Conservation (phyloP, 2,888 invertebrate species). For the Stenichneumon culpator region DNA sequence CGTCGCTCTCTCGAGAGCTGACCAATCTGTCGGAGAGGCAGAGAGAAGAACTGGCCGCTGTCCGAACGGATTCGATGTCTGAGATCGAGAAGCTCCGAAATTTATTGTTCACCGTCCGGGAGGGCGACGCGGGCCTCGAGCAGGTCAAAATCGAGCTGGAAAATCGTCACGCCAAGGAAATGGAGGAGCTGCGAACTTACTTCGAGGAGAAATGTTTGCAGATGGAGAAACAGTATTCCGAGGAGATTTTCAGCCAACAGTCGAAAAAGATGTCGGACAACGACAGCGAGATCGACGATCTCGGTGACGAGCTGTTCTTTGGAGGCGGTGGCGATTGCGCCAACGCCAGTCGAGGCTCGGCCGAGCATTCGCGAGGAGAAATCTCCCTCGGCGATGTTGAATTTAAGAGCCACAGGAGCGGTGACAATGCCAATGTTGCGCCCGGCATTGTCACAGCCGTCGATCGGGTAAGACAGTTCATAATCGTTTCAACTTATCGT, state of each 20-base stretch:
- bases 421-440: constrained; percentile 39
- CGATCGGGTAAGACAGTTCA: constrained; percentile 75
- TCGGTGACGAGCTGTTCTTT: constrained; percentile 84
- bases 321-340: constrained; percentile 77
- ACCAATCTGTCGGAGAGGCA: constrained; percentile 71
- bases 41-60: constrained; percentile 73
- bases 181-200: constrained; percentile 92
- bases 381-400: constrained; percentile 55
- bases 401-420: constrained; percentile 45
- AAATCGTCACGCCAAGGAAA: constrained; percentile 90
- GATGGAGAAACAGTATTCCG: constrained; percentile 92
- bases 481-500: neutral
- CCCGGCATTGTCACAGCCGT: constrained; percentile 63
- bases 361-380: constrained; percentile 68
- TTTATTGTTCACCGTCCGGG: constrained; percentile 87
- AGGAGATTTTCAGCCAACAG: constrained; percentile 90
- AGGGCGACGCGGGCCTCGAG: constrained; percentile 87
- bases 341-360: constrained; percentile 70
- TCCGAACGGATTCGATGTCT: constrained; percentile 72
- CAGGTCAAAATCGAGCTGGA: constrained; percentile 87
- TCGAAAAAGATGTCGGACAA: constrained; percentile 87
- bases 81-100: constrained; percentile 87
- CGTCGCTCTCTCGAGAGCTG: constrained; percentile 73
- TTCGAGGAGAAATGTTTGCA: constrained; percentile 93
- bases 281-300: constrained; percentile 83